phyloP scores from a whole-genome alignment of 53 echinoderm and acorn worm genomes.

The Zoroaster sp. region DNA sequence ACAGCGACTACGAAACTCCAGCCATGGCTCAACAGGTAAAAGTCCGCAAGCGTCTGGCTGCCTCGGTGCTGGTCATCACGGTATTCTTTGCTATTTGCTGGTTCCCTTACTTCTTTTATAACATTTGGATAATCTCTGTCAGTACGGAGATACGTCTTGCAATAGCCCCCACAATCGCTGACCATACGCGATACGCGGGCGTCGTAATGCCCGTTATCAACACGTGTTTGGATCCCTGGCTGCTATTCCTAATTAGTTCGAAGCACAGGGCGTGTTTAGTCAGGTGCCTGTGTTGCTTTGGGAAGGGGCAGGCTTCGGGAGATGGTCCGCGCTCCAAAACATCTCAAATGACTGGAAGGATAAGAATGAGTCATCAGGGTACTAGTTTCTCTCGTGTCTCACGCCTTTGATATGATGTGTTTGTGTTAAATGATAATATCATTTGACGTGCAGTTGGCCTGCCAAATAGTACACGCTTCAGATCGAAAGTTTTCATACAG shows the following conservation, averaged over 20 bases:
- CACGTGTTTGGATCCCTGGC: conserved; percentile 63
- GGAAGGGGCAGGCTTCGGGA: not conserved
- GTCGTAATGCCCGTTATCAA: conserved; percentile 46
- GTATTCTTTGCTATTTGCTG: conserved; percentile 67
- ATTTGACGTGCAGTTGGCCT: no score
- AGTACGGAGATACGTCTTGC: not conserved
- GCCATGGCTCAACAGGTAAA: conserved; percentile 22
- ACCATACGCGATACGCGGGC: not conserved
- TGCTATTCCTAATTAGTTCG: conserved; percentile 63
- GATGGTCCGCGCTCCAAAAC: not conserved
- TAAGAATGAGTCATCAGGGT: not conserved
- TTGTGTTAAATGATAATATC: no score
- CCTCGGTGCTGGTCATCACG: conserved; percentile 29
- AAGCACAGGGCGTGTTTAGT: conserved; percentile 32
- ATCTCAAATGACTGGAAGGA: not conserved
- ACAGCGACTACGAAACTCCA: not conserved
- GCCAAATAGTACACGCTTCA: no score
- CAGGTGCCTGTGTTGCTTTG: not conserved
- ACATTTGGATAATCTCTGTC: not conserved
- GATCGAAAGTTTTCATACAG: no score
- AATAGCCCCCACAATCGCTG: not conserved
- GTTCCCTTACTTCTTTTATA: conserved; percentile 44
- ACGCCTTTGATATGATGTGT: not conserved
- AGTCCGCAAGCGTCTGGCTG: conserved; percentile 52
- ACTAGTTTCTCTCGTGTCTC: not conserved